Evolutionary conservation across 23 tunicate genomes (phyloP), one percentile per base, ranked within the genome.

Genomic region (Phallusia fumigata): DNA sequence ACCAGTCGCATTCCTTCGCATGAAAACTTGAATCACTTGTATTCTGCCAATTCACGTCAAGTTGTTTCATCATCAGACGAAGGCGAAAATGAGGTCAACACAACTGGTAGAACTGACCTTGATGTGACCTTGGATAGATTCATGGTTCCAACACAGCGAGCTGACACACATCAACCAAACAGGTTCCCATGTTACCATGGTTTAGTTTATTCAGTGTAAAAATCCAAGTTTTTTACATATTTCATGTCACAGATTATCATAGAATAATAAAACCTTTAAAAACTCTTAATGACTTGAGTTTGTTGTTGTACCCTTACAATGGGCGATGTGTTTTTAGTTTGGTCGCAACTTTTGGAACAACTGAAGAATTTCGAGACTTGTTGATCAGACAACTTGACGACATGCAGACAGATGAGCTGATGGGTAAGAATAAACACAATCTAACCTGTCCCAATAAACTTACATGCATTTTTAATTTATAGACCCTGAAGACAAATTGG

Each of bases 261-360:
- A n/a, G n/a, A n/a, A n/a, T n/a, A n/a, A n/a, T n/a, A n/a, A n/a
- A n/a, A n/a, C n/a, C n/a, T n/a, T n/a, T n/a, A n/a, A n/a, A n/a
- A n/a, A n/a, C n/a, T n/a, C n/a, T n/a, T n/a, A n/a, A n/a, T n/a
- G n/a, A n/a, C n/a, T n/a, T n/a, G n/a, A n/a, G n/a, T n/a, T n/a
- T n/a, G n/a, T n/a, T n/a, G n/a, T n/a, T n/a, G n/a, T n/a, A n/a
- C n/a, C n/a, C n/a, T n/a, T n/a, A n/a, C n/a, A n/a, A n/a, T n/a
- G n/a, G n/a, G n/a, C n/a, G n/a, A 24, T 58, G 16, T 52, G 11
- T 26, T 50, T 73, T 52, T 64, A 88, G 92, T 31, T 80, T 92
- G 85, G 98, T 88, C 24, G 98, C 98, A 21, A 93, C 98, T 19
- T 93, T 93, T 81, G 98, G 98, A 33, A 93, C 98, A 26, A 93